Evolutionary conservation across 2,888 invertebrate genomes (phyloP), one percentile per base, ranked within the genome.

Genomic region (Tuberolachnus salignus): DNA sequence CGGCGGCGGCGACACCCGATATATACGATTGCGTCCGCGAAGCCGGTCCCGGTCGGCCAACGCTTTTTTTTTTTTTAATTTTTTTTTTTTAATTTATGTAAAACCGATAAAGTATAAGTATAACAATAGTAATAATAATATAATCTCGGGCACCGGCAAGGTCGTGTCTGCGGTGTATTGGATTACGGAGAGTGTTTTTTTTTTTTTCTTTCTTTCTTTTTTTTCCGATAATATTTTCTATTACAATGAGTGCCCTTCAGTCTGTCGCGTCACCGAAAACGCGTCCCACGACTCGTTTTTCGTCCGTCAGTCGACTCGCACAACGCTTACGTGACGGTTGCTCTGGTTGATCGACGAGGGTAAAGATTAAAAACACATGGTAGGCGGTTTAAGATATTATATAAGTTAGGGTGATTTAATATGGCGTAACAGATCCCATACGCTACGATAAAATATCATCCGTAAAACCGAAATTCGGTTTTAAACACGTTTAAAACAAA

Each of bases 61-160:
- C 75, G 75, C 44, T 66, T 66, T 66, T 34, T 34, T 34, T 34
- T 34, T 34, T 34, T 34, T 6, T 34, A 34, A n/a, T 66, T 66
- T 34, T 34, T 34, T 34, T 34, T 34, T 34, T 34, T 6, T 34
- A 34, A n/a, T n/a, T n/a, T 6, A 34, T 6, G 34, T 34, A 34
- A 34, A 34, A 34, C 34, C 34, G 6, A 34, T 34, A 34, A 34
- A 34, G 34, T 34, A 34, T 51, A n/a, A n/a, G n/a, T n/a, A n/a
- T n/a, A n/a, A n/a, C n/a, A n/a, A n/a, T n/a, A n/a, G n/a, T n/a
- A n/a, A n/a, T n/a, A 66, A 64, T 64, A 44, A 67, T 66, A 34
- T 34, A 57, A 66, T 57, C 55, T 8, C 9, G 34, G 34, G 6
- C 26, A 19, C 57, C 66, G 3, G 6, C 34, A 46, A 75, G 74